Evolutionary conservation across 2,797 vertebrate genomes (phyloP), one percentile per base, ranked within the genome.

Genomic region (Poeciliopsis infans): DNA sequence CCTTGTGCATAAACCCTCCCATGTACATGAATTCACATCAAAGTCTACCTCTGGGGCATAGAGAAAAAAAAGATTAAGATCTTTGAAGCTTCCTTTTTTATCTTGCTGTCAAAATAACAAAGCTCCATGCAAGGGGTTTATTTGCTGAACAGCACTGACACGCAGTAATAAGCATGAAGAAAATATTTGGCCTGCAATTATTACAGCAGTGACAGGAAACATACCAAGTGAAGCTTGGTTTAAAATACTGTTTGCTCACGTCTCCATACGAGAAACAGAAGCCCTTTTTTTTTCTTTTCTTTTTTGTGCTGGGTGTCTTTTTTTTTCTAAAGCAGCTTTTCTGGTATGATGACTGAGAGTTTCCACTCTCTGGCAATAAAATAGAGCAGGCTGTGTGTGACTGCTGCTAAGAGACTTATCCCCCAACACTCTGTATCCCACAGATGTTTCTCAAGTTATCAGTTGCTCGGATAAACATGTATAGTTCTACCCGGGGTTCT

Each of bases 361-460:
- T 90, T 91, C 83, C 80, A 83, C 79, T 79, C 55, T 74, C 45
- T 43, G 51, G 76, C 43, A 80, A 80, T 75, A 47, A 79, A 81
- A 77, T 77, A 71, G 45, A 74, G 57, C 75, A 70, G n/a, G 46
- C 82, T 69, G 31, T 20, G 49, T 46, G 45, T 39, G 43, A 74
- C 75, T 49, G 77, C 79, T 88, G 79, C 76, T 75, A 59, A 84
- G 47, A 79, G 78, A 85, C 59, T 1, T 57, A 86, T 81, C 25
- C 4, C 36, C 72, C n/a, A 69, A 81, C 73, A 72, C 25, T 75
- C 33, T 31, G 69, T 79, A 72, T 81, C 43, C 78, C 41, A 46
- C 74, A 78, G 71, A 83, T 72, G 57, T 78, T 85, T 79, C 73
- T 79, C 12, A 64, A 33, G 46, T 36, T 47, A 55, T 72, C 41